Evolutionary conservation across 2,888 invertebrate species (phyloP).

Genomic region (Tetramorium bicarinatum): DNA sequence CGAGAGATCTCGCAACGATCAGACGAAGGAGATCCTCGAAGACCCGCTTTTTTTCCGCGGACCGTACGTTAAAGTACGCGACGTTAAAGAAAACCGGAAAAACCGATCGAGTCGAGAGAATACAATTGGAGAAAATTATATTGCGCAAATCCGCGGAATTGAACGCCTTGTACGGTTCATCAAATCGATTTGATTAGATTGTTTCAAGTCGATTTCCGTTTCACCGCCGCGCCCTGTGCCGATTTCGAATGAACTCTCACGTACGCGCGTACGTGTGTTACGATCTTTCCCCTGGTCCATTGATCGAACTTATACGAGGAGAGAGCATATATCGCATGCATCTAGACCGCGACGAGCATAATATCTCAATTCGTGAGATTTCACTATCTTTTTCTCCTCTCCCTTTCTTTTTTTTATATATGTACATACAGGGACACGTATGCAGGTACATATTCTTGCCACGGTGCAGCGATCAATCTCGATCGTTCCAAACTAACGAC

Average conservation of each 20-base stretch:
- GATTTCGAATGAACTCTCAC: constrained; percentile 37
- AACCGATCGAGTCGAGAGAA: neutral
- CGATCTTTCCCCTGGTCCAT: constrained; percentile 21
- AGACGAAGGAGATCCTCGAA: neutral
- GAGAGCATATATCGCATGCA: constrained; percentile 26
- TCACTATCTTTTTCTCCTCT: neutral
- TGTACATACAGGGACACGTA: too few relatives aligned
- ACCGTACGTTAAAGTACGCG: constrained; percentile 4
- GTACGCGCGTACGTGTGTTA: neutral
- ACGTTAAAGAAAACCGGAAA: constrained; percentile 3
- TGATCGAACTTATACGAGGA: neutral
- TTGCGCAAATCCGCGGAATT: neutral
- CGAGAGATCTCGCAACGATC: neutral
- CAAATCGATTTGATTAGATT: neutral
- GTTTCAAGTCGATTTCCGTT: constrained; percentile 7
- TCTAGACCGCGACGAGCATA: constrained; percentile 27
- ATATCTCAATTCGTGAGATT: constrained; percentile 7
- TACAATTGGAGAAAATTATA: constrained; percentile 10
- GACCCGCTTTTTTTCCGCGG: neutral
- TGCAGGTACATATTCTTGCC: neutral
- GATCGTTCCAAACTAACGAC: constrained; percentile 4
- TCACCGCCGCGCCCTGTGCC: constrained; percentile 32
- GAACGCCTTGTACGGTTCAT: neutral
- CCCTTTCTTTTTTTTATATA: neutral
- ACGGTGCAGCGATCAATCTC: constrained; percentile 10